A percentile compares a stretch with the other conserved stretches of the same genome.
phyloP scores from a whole-genome alignment of 2,113 vertebrate species.

The Egretta garzetta region DNA sequence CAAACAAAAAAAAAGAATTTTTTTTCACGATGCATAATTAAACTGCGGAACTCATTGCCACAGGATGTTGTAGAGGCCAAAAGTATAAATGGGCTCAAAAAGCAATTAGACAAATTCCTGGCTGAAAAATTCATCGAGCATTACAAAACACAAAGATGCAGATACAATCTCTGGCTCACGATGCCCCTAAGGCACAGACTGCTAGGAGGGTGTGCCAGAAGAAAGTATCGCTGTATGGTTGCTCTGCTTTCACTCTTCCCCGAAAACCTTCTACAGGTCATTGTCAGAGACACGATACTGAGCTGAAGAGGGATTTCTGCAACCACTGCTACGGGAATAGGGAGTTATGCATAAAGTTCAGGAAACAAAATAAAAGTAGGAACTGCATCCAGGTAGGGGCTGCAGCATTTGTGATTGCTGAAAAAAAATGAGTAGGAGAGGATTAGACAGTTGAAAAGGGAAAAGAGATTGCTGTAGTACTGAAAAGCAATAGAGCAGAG shows the following conservation, averaged over 20 bases:
- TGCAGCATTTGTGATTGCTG: neutral
- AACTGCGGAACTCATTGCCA: slow-evolving; percentile 40
- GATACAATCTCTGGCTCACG: slow-evolving; percentile 51
- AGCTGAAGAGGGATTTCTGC: neutral
- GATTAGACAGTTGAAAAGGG: neutral
- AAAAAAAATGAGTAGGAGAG: neutral
- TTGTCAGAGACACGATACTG: neutral
- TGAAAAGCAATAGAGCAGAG: neutral
- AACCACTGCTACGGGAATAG: neutral
- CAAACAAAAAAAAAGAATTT: neutral
- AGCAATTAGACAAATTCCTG: slow-evolving; percentile 68
- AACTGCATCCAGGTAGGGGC: neutral
- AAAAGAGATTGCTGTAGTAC: neutral
- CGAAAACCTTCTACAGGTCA: neutral
- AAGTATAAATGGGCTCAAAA: slow-evolving; percentile 57
- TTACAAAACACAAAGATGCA: slow-evolving; percentile 61
- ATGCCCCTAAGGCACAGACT: slow-evolving; percentile 62
- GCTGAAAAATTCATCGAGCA: slow-evolving; percentile 67
- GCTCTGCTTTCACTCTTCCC: slow-evolving; percentile 3
- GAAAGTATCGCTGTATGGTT: neutral
- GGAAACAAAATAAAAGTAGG: neutral
- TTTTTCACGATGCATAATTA: neutral
- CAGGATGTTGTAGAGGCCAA: slow-evolving; percentile 59
- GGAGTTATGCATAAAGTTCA: neutral
- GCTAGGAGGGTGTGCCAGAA: slow-evolving; percentile 57